phyloP scores from a whole-genome alignment of 2,113 vertebrate species.

The Notarius quadriscutis region DNA sequence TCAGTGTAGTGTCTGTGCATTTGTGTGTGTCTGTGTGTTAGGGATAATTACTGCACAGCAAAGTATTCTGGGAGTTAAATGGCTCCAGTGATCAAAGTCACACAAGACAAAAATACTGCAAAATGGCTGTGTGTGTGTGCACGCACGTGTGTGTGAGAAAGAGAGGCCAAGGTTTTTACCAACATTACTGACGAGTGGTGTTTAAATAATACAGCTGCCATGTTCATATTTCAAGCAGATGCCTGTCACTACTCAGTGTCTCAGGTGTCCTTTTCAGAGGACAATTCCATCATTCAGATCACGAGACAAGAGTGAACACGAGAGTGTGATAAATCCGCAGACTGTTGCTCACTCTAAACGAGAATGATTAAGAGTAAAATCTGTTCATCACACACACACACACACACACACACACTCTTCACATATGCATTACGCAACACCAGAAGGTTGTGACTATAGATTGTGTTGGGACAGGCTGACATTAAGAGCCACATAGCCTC shows the following conservation, averaged over 20 bases:
- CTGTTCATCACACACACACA: not conserved
- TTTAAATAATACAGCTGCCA: slow-evolving; percentile 8
- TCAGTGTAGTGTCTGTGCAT: not conserved
- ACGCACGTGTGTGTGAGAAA: not conserved
- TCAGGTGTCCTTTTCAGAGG: slow-evolving; percentile 8
- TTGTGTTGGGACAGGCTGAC: not conserved
- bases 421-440: not conserved
- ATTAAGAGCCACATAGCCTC: not conserved
- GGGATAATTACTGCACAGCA: slow-evolving; percentile 16
- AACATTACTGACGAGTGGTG: not conserved
- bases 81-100: slow-evolving; percentile 5
- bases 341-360: not conserved
- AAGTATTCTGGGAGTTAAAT: not conserved
- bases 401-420: not conserved
- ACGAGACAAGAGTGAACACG: not conserved
- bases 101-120: not conserved
- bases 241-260: not conserved
- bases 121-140: not conserved
- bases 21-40: not conserved
- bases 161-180: not conserved
- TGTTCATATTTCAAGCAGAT: not conserved
- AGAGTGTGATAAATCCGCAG: not conserved
- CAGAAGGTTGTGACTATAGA: not conserved
- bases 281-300: slow-evolving; percentile 9
- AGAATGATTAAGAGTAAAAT: not conserved